These are phyloP conservation scores for Rhabdornis inornatus DNA, from an alignment of 2,113 vertebrate species.

Conservation along the genomic window DNA sequence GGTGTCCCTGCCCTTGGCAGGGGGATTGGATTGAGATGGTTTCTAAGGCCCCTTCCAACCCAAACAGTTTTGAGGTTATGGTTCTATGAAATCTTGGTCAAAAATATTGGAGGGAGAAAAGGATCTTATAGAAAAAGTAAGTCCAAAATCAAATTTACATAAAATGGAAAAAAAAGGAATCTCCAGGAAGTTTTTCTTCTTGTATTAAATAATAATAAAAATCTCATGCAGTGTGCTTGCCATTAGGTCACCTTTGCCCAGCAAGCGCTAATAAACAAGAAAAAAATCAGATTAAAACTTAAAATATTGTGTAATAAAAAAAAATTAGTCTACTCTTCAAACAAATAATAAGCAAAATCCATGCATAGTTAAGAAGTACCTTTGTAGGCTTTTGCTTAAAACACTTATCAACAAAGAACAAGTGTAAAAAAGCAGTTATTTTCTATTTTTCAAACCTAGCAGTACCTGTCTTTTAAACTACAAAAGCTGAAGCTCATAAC, in stretches of 20 bases:
- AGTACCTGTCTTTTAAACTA: neutral
- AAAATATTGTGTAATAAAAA: constrained; percentile 1
- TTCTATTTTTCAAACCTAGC: neutral
- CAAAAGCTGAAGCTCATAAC: neutral
- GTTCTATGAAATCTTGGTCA: neutral
- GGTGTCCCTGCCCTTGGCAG: neutral
- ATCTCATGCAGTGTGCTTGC: constrained; percentile 13
- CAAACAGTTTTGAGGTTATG: neutral
- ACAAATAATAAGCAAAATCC: constrained; percentile 40
- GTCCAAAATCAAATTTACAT: neutral
- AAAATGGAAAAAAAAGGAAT: neutral
- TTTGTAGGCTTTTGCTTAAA: constrained; percentile 32
- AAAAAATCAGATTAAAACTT: neutral
- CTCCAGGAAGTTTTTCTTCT: neutral
- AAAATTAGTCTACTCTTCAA: neutral
- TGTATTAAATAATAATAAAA: neutral
- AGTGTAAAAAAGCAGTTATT: neutral
- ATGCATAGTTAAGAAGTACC: constrained; percentile 23
- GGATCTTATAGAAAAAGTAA: neutral
- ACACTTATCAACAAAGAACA: neutral
- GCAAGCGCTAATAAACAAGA: neutral
- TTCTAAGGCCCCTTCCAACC: neutral
- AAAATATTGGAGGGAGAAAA: neutral
- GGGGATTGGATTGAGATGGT: neutral
- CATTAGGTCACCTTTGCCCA: neutral